Base-by-base conservation (phyloP, 2,113 vertebrate genomes). In the Vulpes lagopus region DNA sequence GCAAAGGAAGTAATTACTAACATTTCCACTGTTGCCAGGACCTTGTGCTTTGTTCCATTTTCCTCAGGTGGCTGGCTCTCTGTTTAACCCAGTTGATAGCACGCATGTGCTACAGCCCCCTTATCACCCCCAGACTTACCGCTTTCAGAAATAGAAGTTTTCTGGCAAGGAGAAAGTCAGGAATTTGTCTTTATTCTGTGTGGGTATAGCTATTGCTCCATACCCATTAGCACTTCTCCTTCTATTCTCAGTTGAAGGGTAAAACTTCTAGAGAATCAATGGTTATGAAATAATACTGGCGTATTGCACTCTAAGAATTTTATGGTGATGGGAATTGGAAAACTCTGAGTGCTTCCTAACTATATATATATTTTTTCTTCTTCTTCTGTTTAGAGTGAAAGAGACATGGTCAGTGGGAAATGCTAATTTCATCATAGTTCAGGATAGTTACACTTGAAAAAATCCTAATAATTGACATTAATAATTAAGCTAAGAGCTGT, bases 361-460 rank as follows among this genome's bases (percentile, higher is more conserved):
- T 49, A 51, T 78, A 30, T 17, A 51, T 30, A 1, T 64, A 80
- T 30, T 1, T 15, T 5, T 14, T 76, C 15, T 69, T 10, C 60
- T 62, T 23, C 23, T 62, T 20, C 9, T 74, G 27, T 53, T 83
- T 38, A 84, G 49, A 90, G 64, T 73, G 76, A 67, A 91, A 78
- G 25, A 91, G 27, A 76, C 51, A 95, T 95, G 57, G n/a, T 55
- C 94, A 94, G 57, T 92, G 43, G 10, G 10, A 92, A 55, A 2
- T 92, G 79, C n/a, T 15, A 67, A 69, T 78, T 43, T 94, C 51
- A 78, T 82, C 64, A n/a, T 19, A 87, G 38, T 80, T n/a, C 22
- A 38, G 9, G 17, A 53, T n/a, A 95, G 9, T 87, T 71, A 76
- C 9, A 95, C 79, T 89, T 89, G 55, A 86, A 89, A 81, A 94